Percentiles rank a stretch among this genome's conserved stretches.
These are phyloP conservation scores for Polydesmus complanatus DNA, from an alignment of 2,888 invertebrate species.

Conservation along the genomic window DNA sequence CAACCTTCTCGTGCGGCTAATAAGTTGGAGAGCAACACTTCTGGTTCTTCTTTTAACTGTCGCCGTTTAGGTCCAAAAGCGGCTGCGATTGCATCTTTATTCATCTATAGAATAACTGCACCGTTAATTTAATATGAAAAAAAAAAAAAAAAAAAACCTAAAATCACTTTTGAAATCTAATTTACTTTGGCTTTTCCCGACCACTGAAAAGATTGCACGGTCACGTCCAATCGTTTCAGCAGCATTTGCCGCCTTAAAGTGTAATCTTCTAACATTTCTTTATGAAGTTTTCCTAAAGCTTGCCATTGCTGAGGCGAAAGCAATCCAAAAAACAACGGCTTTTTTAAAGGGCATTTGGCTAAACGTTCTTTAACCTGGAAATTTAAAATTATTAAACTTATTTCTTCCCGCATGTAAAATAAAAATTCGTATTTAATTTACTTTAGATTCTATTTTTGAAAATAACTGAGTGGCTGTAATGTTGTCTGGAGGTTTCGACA, in stretches of 20 bases:
- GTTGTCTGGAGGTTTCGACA: conserved; percentile 75
- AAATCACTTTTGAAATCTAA: conserved; percentile 8
- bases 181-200: conserved; percentile 47
- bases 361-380: conserved; percentile 30
- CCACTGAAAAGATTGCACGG: conserved; percentile 79
- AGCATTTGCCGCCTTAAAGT: conserved; percentile 68
- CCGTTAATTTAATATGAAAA: neutral
- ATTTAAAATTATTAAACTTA: conserved; percentile 3
- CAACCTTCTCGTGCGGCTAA: conserved; percentile 62
- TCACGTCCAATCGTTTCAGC: conserved; percentile 82
- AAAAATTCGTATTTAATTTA: conserved; percentile 27
- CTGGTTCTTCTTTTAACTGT: conserved; percentile 42
- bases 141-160: neutral
- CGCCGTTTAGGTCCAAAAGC: conserved; percentile 41
- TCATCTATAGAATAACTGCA: conserved; percentile 28
- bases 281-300: conserved; percentile 50
- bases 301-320: conserved; percentile 73
- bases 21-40: conserved; percentile 58
- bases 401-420: neutral
- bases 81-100: conserved; percentile 51
- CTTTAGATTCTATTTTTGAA: conserved; percentile 55
- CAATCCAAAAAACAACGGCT: conserved; percentile 56
- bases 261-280: conserved; percentile 68
- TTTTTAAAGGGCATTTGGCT: conserved; percentile 43
- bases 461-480: conserved; percentile 63